Evolutionary conservation across 2,797 vertebrate species (phyloP), one percentile per base, ranked within the genome.

Genomic region (Pantherophis vulpinus): DNA sequence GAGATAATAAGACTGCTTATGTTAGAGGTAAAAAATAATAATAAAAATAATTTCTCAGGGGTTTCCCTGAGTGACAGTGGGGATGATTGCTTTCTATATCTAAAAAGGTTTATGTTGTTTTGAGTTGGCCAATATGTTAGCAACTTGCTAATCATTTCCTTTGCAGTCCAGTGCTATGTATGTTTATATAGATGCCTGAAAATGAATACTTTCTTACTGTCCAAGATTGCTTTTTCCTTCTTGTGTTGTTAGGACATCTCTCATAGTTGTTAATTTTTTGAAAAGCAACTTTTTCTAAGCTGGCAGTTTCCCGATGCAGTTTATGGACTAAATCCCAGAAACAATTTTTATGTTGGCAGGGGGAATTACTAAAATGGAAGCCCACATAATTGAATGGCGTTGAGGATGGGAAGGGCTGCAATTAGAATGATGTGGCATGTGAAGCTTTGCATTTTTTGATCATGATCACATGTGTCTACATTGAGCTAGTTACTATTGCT

Each of bases 1-100:
- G 99, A 99, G 95, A 98, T 99, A 90, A 98, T 99, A 89, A 99
- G 99, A 86, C 95, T 99, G 88, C 98, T 99, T 66, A 99, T 99
- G 99, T 96, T 99, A 91, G 99, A 99, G 98, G 99, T 99, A 96
- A 92, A 93, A 93, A 10, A 55, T 79, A 54, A 54, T 4, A 58
- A 58, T n/a, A 59, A 18, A 32, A 5, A 91, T 9, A 63, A 63
- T 10, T 91, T 92, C 94, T 16, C 58, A 59, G 59, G 61, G 55
- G 2, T 90, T 89, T 10, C 86, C 90, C 60, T 12, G 5, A 93
- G n/a, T 47, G 47, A 42, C 23, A 29, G 0, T 47, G 23, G 63
- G 3, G 4, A 37, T 20, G 7, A 56, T n/a, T 88, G 5, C 37
- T 37, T 92, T 92, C 23, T n/a, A 79, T 23, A 25, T 60, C 13